Conservation (phyloP, 37 sponge, comb jelly and placozoan genomes). For the Beroe forskalii region DNA sequence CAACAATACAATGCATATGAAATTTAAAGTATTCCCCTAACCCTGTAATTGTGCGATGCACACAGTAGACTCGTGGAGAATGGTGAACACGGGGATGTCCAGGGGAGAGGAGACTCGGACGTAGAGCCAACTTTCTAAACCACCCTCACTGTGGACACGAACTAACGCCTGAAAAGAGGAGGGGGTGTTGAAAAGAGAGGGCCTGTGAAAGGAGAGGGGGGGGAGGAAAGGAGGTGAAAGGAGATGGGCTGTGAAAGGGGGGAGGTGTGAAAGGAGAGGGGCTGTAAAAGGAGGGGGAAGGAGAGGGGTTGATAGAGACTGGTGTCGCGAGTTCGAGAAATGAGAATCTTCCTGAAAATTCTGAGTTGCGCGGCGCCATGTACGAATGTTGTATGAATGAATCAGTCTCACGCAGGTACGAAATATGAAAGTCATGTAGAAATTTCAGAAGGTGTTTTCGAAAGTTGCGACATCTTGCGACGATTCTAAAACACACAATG, state of each 20-base stretch:
- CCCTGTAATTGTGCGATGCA: background rate
- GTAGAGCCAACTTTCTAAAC: constrained; percentile 1
- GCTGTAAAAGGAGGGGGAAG: background rate
- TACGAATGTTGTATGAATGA: no score
- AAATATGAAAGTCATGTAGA: no score
- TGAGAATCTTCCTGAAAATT: no score
- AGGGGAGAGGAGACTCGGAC: constrained; percentile 38
- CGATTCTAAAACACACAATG: no score
- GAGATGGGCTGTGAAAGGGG: background rate
- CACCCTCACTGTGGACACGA: background rate
- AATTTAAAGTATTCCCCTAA: no score
- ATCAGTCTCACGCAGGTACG: no score
- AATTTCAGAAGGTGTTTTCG: no score
- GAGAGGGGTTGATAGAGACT: no score
- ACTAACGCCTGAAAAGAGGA: constrained; percentile 1
- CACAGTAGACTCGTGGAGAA: background rate
- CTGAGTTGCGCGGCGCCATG: no score
- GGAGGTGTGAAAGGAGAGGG: background rate
- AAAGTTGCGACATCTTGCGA: no score
- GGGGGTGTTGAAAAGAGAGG: background rate
- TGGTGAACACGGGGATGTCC: constrained; percentile 33
- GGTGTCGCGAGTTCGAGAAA: no score
- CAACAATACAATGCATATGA: no score
- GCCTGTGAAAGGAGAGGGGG: background rate
- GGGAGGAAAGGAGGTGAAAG: background rate